Conservation (phyloP, 2,888 invertebrate genomes). For the Dynastes tityus region DNA sequence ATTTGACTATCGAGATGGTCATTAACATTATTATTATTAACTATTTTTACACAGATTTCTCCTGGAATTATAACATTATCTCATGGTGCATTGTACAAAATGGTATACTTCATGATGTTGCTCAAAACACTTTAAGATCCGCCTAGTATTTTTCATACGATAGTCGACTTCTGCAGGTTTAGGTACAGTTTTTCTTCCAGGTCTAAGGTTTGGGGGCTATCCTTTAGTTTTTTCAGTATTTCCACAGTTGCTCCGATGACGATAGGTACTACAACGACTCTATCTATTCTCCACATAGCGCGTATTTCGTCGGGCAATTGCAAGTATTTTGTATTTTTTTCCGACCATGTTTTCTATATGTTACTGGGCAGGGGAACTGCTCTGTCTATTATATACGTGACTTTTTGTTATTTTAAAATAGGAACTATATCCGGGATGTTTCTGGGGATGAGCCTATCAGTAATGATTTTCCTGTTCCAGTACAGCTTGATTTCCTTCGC, state of each 20-base stretch:
- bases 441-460: conserved; percentile 13
- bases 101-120: no score
- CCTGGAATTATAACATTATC: no score
- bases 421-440: conserved; percentile 32
- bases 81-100: no score
- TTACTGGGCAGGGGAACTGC: conserved; percentile 23
- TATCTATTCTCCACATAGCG: conserved; percentile 5
- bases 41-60: no score
- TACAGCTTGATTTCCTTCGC: conserved; percentile 18
- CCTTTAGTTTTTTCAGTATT: conserved; percentile 16
- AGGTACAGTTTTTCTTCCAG: no score
- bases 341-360: no score
- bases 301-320: conserved; percentile 20
- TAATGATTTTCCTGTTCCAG: conserved; percentile 43
- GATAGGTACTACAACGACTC: conserved; percentile 23
- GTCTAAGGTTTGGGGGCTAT: background rate
- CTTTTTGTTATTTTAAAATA: background rate
- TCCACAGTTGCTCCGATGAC: conserved; percentile 39
- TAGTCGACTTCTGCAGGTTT: no score
- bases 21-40: no score
- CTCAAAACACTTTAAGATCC: no score
- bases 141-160: no score
- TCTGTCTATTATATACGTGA: conserved; percentile 24
- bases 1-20: no score
- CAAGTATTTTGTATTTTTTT: background rate